A percentile compares a stretch with the other conserved stretches of the same genome.
phyloP scores from a whole-genome alignment of 2,888 invertebrate species.

The Acanthosepion pharaonis region DNA sequence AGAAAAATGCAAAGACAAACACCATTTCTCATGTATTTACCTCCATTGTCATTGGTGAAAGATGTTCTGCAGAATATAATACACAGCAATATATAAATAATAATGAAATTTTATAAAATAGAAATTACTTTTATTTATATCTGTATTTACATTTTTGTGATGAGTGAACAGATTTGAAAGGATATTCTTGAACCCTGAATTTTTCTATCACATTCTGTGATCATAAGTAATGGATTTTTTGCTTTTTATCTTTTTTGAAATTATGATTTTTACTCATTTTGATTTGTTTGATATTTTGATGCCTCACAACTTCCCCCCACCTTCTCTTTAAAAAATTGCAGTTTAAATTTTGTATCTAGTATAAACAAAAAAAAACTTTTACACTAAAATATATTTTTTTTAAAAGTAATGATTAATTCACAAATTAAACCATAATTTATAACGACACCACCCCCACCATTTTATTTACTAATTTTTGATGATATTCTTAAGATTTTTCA shows the following conservation, averaged over 20 bases:
- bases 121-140: not conserved
- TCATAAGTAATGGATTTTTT: not conserved
- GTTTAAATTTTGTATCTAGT: not conserved
- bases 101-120: not conserved
- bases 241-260: not conserved
- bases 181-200: not conserved
- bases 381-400: not conserved
- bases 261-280: not conserved
- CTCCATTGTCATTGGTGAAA: not conserved
- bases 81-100: not conserved
- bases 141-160: not conserved
- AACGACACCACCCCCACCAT: not conserved
- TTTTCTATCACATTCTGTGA: not conserved
- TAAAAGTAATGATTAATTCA: not conserved
- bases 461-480: not conserved
- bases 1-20: not conserved
- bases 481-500: not conserved
- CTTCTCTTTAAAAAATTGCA: not conserved
- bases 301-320: not conserved
- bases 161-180: not conserved
- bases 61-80: not conserved
- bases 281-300: not conserved
- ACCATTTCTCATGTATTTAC: not conserved
- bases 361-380: not conserved
- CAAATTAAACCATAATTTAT: not conserved